phyloP scores from a whole-genome alignment of 2,797 vertebrate species.

The Saguinus oedipus region DNA sequence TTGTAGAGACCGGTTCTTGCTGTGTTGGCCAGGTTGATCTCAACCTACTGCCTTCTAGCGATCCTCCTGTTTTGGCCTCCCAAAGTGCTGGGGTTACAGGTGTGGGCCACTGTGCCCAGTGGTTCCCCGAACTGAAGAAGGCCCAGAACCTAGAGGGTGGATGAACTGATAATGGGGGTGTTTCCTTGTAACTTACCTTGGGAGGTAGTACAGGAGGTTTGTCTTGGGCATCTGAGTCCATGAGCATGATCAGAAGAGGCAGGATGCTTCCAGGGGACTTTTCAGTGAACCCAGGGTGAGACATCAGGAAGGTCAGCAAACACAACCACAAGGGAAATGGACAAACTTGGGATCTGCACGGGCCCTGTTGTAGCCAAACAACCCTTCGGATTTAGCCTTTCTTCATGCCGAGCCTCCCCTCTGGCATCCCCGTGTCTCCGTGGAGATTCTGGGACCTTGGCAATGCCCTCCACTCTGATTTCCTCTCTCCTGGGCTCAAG shows the following conservation, averaged over 20 bases:
- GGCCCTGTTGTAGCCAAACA: neutral
- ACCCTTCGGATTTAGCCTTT: neutral
- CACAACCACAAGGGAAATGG: neutral
- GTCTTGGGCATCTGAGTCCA: neutral
- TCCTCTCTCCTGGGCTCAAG: too few relatives aligned
- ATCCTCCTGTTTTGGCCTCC: neutral
- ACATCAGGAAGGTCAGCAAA: neutral
- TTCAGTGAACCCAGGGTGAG: neutral
- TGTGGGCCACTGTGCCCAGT: neutral
- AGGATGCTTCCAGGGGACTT: neutral
- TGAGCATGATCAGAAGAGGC: neutral
- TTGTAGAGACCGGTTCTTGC: neutral
- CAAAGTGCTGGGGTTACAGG: neutral
- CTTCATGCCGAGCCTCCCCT: neutral
- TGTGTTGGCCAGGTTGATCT: neutral
- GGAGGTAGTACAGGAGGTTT: neutral
- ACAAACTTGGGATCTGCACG: neutral
- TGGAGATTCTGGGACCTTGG: neutral
- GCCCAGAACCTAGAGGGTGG: neutral
- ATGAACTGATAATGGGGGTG: neutral
- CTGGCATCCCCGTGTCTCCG: neutral
- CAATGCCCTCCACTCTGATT: neutral
- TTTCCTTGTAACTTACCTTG: neutral
- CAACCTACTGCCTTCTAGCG: neutral
- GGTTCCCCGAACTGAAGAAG: neutral